A percentile compares a stretch with the other conserved stretches of the same genome.
Evolutionary conservation across 2,797 vertebrate genomes (phyloP).

Genomic region (Gallirallus australis): DNA sequence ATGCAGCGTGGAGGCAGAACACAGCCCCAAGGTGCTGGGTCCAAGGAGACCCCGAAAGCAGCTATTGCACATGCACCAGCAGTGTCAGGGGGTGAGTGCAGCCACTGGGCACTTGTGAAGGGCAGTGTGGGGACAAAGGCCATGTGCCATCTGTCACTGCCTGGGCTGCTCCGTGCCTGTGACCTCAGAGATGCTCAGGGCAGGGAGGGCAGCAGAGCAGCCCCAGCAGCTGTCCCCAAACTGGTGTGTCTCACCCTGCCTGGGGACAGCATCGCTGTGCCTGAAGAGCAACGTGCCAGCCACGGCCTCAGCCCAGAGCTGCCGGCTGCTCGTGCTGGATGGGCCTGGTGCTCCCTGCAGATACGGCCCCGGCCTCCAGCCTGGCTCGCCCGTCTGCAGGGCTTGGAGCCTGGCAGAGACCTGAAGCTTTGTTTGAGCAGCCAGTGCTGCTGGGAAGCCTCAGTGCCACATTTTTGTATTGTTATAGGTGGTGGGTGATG

Average conservation of each 20-base stretch:
- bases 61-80: too few species aligned
- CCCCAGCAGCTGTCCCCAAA: not conserved
- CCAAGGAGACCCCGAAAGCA: not conserved
- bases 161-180: not conserved
- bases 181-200: not conserved
- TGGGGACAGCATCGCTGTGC: not conserved
- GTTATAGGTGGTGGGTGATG: not conserved
- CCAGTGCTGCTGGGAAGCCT: not conserved
- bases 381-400: not conserved
- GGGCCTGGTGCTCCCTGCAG: not conserved
- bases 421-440: not conserved
- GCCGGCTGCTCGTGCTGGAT: not conserved
- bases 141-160: not conserved
- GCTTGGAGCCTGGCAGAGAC: not conserved
- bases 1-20: not conserved
- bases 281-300: rapidly evolving
- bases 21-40: not conserved
- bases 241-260: not conserved
- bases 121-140: too few species aligned
- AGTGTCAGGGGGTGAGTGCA: not conserved
- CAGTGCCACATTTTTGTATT: not conserved
- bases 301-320: not conserved
- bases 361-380: not conserved
- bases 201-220: not conserved
- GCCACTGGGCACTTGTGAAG: not conserved